Evolutionary conservation across 2,888 invertebrate genomes (phyloP), one percentile per base, ranked within the genome.

Genomic region (Apamea epomidion): DNA sequence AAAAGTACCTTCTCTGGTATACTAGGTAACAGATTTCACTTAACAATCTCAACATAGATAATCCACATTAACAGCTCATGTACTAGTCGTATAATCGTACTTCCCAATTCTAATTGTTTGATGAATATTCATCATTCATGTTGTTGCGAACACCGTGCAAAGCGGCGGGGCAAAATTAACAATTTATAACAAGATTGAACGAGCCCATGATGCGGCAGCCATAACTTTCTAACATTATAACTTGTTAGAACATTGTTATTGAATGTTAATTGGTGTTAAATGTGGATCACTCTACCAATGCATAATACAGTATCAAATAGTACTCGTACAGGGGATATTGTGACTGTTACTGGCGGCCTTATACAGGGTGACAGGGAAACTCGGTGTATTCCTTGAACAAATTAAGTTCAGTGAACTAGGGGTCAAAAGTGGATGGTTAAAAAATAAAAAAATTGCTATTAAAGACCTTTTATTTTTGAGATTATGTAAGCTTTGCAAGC

Each of bases 101-200:
- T 64, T 71, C 58, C 58, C 65, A 70, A n/a, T 76, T 75, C 32
- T 71, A 78, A 87, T 83, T 87, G 65, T 67, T 76, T 42, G 16
- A 67, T 87, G 87, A 87, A 87, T 83, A 87, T 87, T 76, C 69
- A 85, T 87, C 37, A 79, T 83, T 86, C n/a, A 65, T 69, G 25
- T 78, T 72, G 67, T 74, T 73, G 7, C n/a, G 58, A 81, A 76
- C 71, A 71, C 54, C 70, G 62, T 37, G 21, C 37, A 70, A 51
- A 78, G 32, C 45, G 45, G 42, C 7, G 67, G n/a, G 12, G 18
- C 64, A 75, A 65, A 74, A 67, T 86, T 68, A 60, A 86, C 86
- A 69, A 83, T 83, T 86, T 82, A 54, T 74, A 82, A 72, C 74
- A 68, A 72, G 74, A 73, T 75, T 69, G 48, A 37, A 48, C 54